These are phyloP conservation scores for Apantesis nais DNA, from an alignment of 2,888 invertebrate genomes.

Conservation along the genomic window DNA sequence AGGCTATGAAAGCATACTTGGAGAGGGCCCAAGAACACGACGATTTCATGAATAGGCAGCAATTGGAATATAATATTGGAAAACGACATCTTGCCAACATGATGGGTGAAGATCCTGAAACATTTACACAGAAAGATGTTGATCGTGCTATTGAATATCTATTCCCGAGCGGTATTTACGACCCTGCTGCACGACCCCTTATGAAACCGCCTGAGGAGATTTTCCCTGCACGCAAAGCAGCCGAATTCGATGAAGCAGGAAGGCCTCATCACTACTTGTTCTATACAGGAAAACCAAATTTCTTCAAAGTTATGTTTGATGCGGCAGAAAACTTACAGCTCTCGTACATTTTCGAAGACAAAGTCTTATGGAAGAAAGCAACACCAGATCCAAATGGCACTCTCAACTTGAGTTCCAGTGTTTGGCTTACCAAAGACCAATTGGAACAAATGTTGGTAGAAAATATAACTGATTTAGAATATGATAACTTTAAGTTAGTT, in stretches of 20 bases:
- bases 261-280: slow-evolving; percentile 96
- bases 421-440: slow-evolving; percentile 88
- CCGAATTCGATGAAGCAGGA: slow-evolving; percentile 96
- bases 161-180: slow-evolving; percentile 97
- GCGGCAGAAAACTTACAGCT: slow-evolving; percentile 89
- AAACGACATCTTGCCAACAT: slow-evolving; percentile 98
- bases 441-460: slow-evolving; percentile 89
- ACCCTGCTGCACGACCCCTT: slow-evolving; percentile 93
- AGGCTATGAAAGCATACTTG: slow-evolving; percentile 95
- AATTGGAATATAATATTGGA: slow-evolving; percentile 94
- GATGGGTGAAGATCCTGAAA: slow-evolving; percentile 97
- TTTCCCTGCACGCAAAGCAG: slow-evolving; percentile 93
- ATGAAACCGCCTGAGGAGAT: slow-evolving; percentile 96
- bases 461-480: slow-evolving; percentile 88
- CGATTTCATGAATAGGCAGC: slow-evolving; percentile 92
- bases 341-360: slow-evolving; percentile 89
- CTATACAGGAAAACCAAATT: slow-evolving; percentile 95
- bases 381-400: slow-evolving; percentile 86
- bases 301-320: slow-evolving; percentile 93
- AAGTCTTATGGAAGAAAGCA: slow-evolving; percentile 87
- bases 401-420: slow-evolving; percentile 70
- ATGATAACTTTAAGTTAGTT: slow-evolving; percentile 89
- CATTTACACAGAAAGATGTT: slow-evolving; percentile 94
- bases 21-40: slow-evolving; percentile 93
- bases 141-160: slow-evolving; percentile 96